Evolutionary conservation across 2,888 invertebrate genomes (phyloP), one percentile per base, ranked within the genome.

Genomic region (Nasonovia ribisnigri): DNA sequence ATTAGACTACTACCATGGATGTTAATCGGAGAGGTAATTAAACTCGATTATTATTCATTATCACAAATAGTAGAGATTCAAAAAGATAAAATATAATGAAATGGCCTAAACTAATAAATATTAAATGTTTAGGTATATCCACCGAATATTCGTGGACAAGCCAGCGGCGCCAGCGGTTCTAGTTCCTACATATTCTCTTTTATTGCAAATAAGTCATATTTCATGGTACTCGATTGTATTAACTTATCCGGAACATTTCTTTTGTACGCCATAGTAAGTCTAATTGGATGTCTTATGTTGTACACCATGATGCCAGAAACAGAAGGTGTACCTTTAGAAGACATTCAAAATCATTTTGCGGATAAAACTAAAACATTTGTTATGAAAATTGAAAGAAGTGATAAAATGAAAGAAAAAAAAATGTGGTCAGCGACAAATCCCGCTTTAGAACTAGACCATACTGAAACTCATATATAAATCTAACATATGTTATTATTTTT

Each of bases 221-320:
- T 95, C 46, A 94, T 94, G 84, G 94, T 95, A 84, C 84, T 94
- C 11, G 94, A 94, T 60, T 88, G 92, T 10, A 86, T 95, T 8
- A 88, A 94, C 2, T 94, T 95, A 26, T 95, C 94, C 16, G 95
- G 95, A 87, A 94, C 95, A 16, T 95, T 95, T 94, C 95, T 95
- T 94, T 90, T 95, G 51, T 95, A 95, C 94, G 95, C 95, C 4
- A 94, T 88, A 11, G 94, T 95, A 29, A 95, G 97, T 95, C 95
- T 97, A 10, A 94, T 96, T 0, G 98, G 98, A 0, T 96, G 97
- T n/a, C 94, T 97, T 8, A 95, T 97, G 20, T 96, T 98, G 60
- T 98, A 97, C 95, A 97, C 97, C 94, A 96, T 97, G 60, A 95
- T 98, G 94, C 98, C 98, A 0, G 98, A 98, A 96, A 98, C 98